These are phyloP conservation scores for Neopelma chrysocephalum DNA, from an alignment of 2,797 vertebrate genomes.

Conservation along the genomic window DNA sequence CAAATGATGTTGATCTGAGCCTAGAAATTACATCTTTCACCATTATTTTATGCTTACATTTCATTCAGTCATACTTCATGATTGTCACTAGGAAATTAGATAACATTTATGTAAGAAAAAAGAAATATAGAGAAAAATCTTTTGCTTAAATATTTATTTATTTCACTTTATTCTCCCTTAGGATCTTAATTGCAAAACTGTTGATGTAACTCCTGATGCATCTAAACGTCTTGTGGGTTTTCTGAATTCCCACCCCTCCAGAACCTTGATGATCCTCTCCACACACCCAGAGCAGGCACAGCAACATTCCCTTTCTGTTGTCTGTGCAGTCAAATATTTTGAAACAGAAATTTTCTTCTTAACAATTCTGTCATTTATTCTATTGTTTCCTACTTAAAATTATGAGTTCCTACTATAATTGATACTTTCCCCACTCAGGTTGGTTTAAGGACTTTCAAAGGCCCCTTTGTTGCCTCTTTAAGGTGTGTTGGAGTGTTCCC, in stretches of 20 bases:
- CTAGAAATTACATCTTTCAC: neutral
- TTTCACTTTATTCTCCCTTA: neutral
- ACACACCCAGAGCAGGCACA: neutral
- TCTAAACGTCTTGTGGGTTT: neutral
- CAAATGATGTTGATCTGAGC: neutral
- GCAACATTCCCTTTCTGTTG: neutral
- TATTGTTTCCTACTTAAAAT: neutral
- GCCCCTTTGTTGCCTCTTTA: neutral
- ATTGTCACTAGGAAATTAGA: neutral
- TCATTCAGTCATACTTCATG: neutral
- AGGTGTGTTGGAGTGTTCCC: neutral
- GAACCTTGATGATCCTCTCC: neutral
- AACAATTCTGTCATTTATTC: neutral
- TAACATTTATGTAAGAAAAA: neutral
- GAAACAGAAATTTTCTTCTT: neutral
- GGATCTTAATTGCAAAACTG: neutral
- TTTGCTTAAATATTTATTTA: neutral
- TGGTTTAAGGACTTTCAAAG: neutral
- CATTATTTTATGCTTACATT: neutral
- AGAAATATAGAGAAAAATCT: neutral
- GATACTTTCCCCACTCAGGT: neutral
- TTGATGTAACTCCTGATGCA: neutral
- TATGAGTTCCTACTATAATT: neutral
- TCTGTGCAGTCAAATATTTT: neutral
- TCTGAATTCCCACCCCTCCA: neutral